Base-by-base conservation (phyloP, 2,113 vertebrate genomes). In the Sisor rabdophorus region DNA sequence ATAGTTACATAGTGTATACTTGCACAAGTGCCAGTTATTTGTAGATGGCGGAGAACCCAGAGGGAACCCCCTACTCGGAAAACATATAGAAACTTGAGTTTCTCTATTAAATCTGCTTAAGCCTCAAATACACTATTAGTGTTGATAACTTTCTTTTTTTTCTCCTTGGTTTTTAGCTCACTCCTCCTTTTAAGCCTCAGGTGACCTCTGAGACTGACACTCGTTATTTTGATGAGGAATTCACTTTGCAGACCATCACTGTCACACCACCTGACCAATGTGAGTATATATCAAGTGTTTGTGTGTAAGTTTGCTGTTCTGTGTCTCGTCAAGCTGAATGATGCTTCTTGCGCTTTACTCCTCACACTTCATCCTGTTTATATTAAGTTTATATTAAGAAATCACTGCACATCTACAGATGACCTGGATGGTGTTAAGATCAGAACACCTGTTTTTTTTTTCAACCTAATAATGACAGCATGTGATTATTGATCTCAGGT, bases 131-230 rank as follows among this genome's bases (percentile, higher is more conserved):
- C 16, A 40, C 36, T 9, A 65, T 55, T 28, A 50, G 8, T 1
- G 12, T 2, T 9, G 11, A 17, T 26, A 19, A 9, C 17, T 15
- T 20, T 19, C 20, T 3, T 16, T 50, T 24, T 22, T 32, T 22
- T 64, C 4, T 78, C n/a, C 30, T n/a, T 55, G 28, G 7, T 8
- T 63, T 67, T 54, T 84, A 97, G 95, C 94, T 97, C 53, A 81
- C 88, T 75, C 95, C 96, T 0, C 96, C 95, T 0, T 98, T 98
- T 88, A 97, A 97, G 82, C 96, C 96, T 79, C 95, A 98, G 78
- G 96, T 97, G 60, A 97, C 95, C 0, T 97, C 95, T 0, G 96
- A 97, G 88, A 94, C 95, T 0, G 96, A 98, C 87, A 98, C 96
- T 0, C 91, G 96, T 75, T 97, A 98, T 83, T 98, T 98, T 0